Percentiles rank a stretch among this genome's conserved stretches.
These are phyloP conservation scores for Paragorgia papillata DNA, from an alignment of 92 coral and sea anemone genomes.

Conservation along the genomic window DNA sequence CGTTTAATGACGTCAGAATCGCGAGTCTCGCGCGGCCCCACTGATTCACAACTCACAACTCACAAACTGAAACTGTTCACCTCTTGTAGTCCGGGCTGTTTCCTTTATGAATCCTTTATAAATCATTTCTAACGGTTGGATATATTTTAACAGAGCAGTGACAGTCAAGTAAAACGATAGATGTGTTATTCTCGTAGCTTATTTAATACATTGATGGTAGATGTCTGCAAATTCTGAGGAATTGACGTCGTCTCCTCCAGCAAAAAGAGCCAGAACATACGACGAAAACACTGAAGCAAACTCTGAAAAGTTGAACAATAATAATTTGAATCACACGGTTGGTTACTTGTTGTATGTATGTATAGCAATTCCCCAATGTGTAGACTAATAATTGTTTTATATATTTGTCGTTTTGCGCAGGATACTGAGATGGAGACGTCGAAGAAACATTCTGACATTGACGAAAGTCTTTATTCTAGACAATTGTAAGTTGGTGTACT, in stretches of 20 bases:
- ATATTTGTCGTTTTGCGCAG: slow-evolving; percentile 10
- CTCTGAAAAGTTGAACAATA: slow-evolving; percentile 66
- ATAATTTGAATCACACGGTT: slow-evolving; percentile 71
- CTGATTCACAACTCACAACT: too few relatives aligned
- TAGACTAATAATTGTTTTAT: background rate
- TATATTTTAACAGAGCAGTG: background rate
- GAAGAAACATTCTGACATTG: slow-evolving; percentile 56
- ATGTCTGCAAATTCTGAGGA: slow-evolving; percentile 99
- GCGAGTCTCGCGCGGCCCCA: too few relatives aligned
- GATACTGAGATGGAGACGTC: slow-evolving; percentile 76
- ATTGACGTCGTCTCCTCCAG: slow-evolving; percentile 96
- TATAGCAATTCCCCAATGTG: background rate
- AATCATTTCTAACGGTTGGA: background rate
- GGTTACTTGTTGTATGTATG: slow-evolving; percentile 5
- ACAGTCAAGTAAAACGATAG: slow-evolving; percentile 11
- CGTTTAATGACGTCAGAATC: too few relatives aligned
- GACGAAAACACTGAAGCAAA: slow-evolving; percentile 58
- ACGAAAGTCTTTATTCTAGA: slow-evolving; percentile 96
- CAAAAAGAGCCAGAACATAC: slow-evolving; percentile 93
- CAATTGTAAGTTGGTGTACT: slow-evolving; percentile 87
- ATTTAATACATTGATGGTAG: slow-evolving; percentile 67
- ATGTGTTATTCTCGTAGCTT: slow-evolving; percentile 39
- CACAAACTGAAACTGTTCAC: too few relatives aligned
- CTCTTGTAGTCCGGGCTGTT: too few relatives aligned
- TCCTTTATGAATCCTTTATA: too few relatives aligned